These are phyloP conservation scores for Eurytoma californica DNA, from an alignment of 2,888 invertebrate species.

Conservation along the genomic window DNA sequence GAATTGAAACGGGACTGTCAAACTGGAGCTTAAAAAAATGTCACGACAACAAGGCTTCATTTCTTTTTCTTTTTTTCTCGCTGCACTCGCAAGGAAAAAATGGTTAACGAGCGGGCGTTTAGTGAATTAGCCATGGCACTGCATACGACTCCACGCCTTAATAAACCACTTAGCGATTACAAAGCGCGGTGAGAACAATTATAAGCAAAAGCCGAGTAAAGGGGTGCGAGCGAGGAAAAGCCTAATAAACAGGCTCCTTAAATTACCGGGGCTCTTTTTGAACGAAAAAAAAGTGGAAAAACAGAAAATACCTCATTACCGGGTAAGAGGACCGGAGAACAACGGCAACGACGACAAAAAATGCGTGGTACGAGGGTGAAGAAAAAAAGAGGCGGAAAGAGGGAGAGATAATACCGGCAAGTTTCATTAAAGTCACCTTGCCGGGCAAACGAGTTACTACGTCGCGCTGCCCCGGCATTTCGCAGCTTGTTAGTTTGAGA, in stretches of 20 bases:
- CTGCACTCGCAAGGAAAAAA: not conserved
- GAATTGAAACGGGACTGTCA: too few species aligned
- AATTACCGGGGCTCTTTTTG: conserved; percentile 13
- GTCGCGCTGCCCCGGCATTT: conserved; percentile 28
- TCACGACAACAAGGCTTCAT: not conserved
- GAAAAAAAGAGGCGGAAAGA: conserved; percentile 1
- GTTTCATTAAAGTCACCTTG: conserved; percentile 56
- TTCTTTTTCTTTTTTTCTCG: not conserved
- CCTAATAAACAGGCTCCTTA: conserved; percentile 44
- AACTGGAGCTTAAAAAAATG: not conserved
- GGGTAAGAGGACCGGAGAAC: not conserved
- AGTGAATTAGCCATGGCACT: conserved; percentile 43
- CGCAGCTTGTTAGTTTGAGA: conserved; percentile 53
- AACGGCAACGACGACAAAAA: conserved; percentile 10
- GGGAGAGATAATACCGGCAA: conserved; percentile 3
- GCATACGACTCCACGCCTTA: conserved; percentile 10
- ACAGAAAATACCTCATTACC: conserved; percentile 37
- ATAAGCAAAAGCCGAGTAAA: conserved; percentile 5
- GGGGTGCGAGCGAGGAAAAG: not conserved
- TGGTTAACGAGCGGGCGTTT: conserved; percentile 27
- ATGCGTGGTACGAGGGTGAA: conserved; percentile 23
- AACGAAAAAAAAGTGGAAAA: not conserved
- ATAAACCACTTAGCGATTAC: conserved; percentile 50
- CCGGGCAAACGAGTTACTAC: conserved; percentile 27
- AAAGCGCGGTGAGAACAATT: conserved; percentile 12